These are phyloP conservation scores for Danio kyathit DNA, from an alignment of 2,797 vertebrate genomes.

Conservation along the genomic window DNA sequence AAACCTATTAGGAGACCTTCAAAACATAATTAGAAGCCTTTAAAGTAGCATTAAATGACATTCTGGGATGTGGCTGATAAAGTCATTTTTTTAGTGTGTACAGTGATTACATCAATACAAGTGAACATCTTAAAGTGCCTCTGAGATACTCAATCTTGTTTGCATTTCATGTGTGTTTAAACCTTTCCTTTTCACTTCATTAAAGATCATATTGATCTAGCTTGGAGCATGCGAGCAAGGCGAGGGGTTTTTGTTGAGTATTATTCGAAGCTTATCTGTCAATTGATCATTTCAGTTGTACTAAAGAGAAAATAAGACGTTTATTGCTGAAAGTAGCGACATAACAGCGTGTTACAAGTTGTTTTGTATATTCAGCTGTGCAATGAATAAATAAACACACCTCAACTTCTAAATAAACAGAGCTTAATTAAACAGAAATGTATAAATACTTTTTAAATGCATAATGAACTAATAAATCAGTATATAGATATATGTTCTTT, in stretches of 20 bases:
- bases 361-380: slow-evolving; percentile 40
- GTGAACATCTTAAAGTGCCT: not conserved
- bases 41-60: not conserved
- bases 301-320: slow-evolving; percentile 33
- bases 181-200: slow-evolving; percentile 17
- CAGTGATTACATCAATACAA: not conserved
- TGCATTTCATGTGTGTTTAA: slow-evolving; percentile 28
- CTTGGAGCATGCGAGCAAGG: slow-evolving; percentile 1
- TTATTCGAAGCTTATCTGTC: slow-evolving; percentile 31
- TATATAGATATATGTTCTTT: too few relatives aligned
- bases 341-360: slow-evolving; percentile 18
- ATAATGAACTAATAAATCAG: too few relatives aligned
- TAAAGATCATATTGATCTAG: slow-evolving; percentile 38
- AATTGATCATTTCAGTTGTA: slow-evolving; percentile 28
- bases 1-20: too few relatives aligned
- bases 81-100: too few relatives aligned
- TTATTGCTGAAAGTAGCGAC: slow-evolving; percentile 15
- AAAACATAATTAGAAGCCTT: too few relatives aligned
- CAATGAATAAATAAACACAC: not conserved
- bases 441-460: too few relatives aligned
- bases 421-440: not conserved
- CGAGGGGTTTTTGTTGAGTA: not conserved
- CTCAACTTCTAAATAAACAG: not conserved
- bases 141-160: not conserved
- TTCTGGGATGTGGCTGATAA: not conserved